phyloP scores from a whole-genome alignment of 2,797 vertebrate genomes.

The Sitta carolinensis region DNA sequence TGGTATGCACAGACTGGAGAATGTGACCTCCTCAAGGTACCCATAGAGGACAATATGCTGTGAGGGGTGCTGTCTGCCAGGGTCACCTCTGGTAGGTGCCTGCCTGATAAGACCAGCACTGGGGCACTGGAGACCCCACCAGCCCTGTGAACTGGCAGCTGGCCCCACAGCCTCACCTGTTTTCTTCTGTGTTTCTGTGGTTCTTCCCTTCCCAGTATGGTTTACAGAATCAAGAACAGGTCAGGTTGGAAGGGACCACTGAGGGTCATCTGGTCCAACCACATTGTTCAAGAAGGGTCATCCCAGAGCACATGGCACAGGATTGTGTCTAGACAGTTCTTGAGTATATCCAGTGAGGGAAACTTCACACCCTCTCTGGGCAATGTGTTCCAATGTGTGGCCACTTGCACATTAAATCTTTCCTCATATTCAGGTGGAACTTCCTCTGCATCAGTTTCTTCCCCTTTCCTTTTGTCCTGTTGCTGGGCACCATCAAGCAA shows the following conservation, averaged over 20 bases:
- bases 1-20: no score
- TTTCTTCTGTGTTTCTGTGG: not conserved
- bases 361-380: not conserved
- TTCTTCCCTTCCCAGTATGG: not conserved
- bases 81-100: not conserved
- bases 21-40: not conserved
- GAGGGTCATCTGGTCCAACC: not conserved
- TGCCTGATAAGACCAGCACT: fast-evolving
- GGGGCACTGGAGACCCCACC: not conserved
- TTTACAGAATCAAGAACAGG: not conserved
- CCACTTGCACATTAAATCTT: not conserved
- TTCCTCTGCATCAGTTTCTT: not conserved
- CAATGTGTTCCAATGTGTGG: not conserved
- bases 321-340: not conserved
- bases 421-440: not conserved
- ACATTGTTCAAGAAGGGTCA: not conserved
- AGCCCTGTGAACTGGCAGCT: not conserved
- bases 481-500: fast-evolving
- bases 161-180: fast-evolving
- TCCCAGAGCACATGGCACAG: not conserved
- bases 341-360: not conserved
- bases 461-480: not conserved
- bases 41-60: not conserved
- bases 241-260: not conserved
- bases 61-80: not conserved